Base-by-base conservation (phyloP, 2,888 invertebrate genomes). In the Rhabditoides inermis region DNA sequence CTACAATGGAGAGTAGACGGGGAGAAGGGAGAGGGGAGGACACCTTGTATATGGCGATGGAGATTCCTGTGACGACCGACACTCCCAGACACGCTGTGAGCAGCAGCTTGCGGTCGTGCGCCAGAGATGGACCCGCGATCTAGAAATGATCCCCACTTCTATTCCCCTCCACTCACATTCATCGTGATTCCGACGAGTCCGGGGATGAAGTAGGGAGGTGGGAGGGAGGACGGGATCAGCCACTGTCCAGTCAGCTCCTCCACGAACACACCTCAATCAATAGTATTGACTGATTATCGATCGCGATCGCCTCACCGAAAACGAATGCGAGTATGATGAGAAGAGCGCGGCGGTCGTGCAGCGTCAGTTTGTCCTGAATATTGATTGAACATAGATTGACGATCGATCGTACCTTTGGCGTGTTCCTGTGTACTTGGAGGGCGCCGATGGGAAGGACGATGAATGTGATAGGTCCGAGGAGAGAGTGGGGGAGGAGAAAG, bases 171-270 rank as follows among this genome's bases (percentile, higher is more conserved):
- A 40, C 46, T 32, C 27, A 56, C 57, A 44, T 60, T 56, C 32
- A 60, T 51, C 26, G 58, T 62, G n/a, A 61, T 40, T 22, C 63
- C 65, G 18, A 65, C 53, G 30, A 65, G 30, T 26, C 58, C 53
- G 1, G 65, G 65, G 52, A 60, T 56, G 51, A 60, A 63, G 49
- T 60, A 65, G 44, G 54, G 59, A 1, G 60, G 63, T 22, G 58
- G 46, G 37, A 53, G 58, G 40, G 44, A 48, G 23, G 55, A 53
- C 15, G 46, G 32, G 4, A 55, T 42, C 7, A 54, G 32, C 51
- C 56, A 61, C 47, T 63, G 53, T 52, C 57, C 55, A 45, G 56
- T 58, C 36, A 46, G 30, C 18, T 50, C 45, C 30, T 45, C 56
- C 15, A 56, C 58, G 42, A 61, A 49, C 4, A 48, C n/a, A 22